Conservation (phyloP, 2,113 vertebrate genomes). For the Chlorocebus sabaeus region DNA sequence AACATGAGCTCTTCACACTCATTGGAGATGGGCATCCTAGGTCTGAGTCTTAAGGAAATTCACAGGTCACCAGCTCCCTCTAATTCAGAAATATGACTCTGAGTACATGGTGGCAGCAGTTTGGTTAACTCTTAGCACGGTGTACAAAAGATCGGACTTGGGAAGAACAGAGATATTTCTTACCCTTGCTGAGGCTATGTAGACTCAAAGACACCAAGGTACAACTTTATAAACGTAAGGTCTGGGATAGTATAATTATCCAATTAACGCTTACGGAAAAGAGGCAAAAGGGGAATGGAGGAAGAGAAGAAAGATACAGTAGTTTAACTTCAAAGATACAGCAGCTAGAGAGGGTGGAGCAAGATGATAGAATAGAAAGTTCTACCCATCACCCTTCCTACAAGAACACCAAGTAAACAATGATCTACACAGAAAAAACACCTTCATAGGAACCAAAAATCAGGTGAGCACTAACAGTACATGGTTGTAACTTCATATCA, state of each 20-base stretch:
- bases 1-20: not conserved
- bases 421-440: no score
- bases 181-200: not conserved
- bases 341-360: no score
- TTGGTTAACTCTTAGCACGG: not conserved
- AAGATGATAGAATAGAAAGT: no score
- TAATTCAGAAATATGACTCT: not conserved
- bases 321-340: not conserved
- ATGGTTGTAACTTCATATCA: no score
- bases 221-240: not conserved
- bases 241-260: not conserved
- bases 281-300: accelerated
- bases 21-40: not conserved
- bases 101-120: not conserved
- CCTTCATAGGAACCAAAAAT: no score
- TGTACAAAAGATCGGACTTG: not conserved
- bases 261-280: not conserved
- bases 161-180: not conserved
- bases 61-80: not conserved
- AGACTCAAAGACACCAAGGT: not conserved
- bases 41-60: not conserved
- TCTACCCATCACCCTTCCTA: no score
- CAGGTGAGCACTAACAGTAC: no score
- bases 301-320: not conserved
- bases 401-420: no score